Conservation (phyloP, 2,888 invertebrate species). For the Eubasilissa splendida region DNA sequence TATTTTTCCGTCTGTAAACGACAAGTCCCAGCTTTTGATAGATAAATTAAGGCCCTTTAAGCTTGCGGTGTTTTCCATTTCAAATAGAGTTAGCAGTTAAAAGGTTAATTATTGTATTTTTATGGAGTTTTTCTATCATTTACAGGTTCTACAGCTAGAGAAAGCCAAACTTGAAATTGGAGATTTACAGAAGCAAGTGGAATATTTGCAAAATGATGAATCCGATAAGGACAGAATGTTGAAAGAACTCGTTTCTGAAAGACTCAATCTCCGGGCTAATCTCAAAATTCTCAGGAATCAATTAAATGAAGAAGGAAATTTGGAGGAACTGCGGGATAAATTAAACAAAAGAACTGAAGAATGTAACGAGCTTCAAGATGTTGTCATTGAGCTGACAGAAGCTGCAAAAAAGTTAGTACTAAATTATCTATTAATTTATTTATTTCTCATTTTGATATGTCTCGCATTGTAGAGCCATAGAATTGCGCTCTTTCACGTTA, state of each 20-base stretch:
- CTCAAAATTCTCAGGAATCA: conserved; percentile 61
- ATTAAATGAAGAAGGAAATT: conserved; percentile 66
- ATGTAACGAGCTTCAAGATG: conserved; percentile 68
- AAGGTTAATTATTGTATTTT: too few species aligned
- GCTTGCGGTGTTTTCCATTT: too few species aligned
- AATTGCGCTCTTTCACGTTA: not conserved
- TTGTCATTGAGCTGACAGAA: conserved; percentile 68
- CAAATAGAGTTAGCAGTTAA: too few species aligned
- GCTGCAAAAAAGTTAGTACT: conserved; percentile 64
- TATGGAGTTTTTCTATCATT: not conserved
- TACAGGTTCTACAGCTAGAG: conserved; percentile 70
- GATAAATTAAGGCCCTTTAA: too few species aligned
- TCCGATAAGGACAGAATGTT: conserved; percentile 57
- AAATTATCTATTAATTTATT: conserved; percentile 6
- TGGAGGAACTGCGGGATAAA: conserved; percentile 68
- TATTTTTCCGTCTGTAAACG: too few species aligned
- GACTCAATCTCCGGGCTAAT: conserved; percentile 61
- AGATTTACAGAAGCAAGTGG: conserved; percentile 62
- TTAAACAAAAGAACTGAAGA: conserved; percentile 67
- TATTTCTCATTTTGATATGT: not conserved
- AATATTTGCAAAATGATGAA: conserved; percentile 44
- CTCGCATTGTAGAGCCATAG: not conserved
- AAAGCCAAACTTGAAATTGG: conserved; percentile 70
- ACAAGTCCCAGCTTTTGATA: too few species aligned
- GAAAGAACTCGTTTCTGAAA: conserved; percentile 67